phyloP scores from a whole-genome alignment of 2,113 vertebrate species.

The Amphiprion ocellaris region DNA sequence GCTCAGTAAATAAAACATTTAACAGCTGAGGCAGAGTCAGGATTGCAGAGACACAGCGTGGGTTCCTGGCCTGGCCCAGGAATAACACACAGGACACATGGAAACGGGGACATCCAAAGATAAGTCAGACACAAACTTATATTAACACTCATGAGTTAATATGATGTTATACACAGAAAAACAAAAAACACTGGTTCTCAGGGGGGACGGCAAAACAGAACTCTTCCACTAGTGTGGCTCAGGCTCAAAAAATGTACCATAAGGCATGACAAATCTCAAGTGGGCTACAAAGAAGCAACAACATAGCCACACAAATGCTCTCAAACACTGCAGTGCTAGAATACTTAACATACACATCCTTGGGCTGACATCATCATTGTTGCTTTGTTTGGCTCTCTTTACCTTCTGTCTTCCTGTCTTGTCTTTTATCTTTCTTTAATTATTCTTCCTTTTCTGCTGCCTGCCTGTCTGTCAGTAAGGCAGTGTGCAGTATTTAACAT shows the following conservation, averaged over 20 bases:
- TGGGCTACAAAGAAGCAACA: conserved; percentile 34
- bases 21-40: conserved; percentile 65
- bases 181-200: conserved; percentile 18
- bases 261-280: conserved; percentile 58
- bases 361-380: conserved; percentile 34
- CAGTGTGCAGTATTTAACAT: conserved; percentile 64
- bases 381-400: conserved; percentile 25
- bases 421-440: conserved; percentile 37
- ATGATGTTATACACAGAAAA: conserved; percentile 17
- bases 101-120: conserved; percentile 23
- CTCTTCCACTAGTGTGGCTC: conserved; percentile 26
- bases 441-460: conserved; percentile 37
- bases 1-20: conserved; percentile 82
- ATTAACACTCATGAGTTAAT: conserved; percentile 28
- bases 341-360: conserved; percentile 42
- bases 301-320: conserved; percentile 31
- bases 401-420: conserved; percentile 30
- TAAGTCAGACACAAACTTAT: conserved; percentile 31
- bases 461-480: conserved; percentile 38
- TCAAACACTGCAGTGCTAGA: conserved; percentile 3
- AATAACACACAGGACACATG: conserved; percentile 24
- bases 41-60: conserved; percentile 23
- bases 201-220: conserved; percentile 39
- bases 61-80: conserved; percentile 28
- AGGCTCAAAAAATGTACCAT: conserved; percentile 58